These are phyloP conservation scores for Gobio gobio DNA, from an alignment of 2,113 vertebrate genomes.

Conservation along the genomic window DNA sequence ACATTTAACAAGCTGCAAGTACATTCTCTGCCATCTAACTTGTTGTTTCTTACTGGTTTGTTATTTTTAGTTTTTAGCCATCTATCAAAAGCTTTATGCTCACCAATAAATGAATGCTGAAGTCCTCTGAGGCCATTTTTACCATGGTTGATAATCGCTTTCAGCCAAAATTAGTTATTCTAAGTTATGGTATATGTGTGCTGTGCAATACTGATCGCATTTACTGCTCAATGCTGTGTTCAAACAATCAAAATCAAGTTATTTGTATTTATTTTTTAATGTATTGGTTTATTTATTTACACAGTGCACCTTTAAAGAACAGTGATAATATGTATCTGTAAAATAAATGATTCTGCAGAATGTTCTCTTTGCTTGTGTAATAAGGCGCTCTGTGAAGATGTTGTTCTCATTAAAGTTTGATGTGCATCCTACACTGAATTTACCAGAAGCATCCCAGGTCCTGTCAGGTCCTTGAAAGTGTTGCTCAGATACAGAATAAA, in stretches of 20 bases:
- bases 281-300: neutral
- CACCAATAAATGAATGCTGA: neutral
- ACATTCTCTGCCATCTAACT: neutral
- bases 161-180: too few relatives aligned
- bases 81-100: neutral
- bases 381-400: slow-evolving; percentile 20
- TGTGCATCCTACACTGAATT: neutral
- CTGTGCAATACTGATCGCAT: too few relatives aligned
- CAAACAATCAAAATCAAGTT: neutral
- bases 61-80: neutral
- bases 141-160: too few relatives aligned
- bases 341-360: neutral
- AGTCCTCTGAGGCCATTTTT: too few relatives aligned
- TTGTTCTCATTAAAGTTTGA: slow-evolving; percentile 42
- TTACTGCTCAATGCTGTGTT: neutral
- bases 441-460: neutral
- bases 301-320: neutral
- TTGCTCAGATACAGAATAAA: slow-evolving; percentile 22
- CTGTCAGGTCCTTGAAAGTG: neutral
- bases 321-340: neutral
- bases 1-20: neutral
- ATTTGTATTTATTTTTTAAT: neutral
- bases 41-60: neutral
- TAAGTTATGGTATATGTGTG: too few relatives aligned
- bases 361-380: neutral